Conservation (phyloP, 2,797 vertebrate genomes). For the Myotis findleyi region DNA sequence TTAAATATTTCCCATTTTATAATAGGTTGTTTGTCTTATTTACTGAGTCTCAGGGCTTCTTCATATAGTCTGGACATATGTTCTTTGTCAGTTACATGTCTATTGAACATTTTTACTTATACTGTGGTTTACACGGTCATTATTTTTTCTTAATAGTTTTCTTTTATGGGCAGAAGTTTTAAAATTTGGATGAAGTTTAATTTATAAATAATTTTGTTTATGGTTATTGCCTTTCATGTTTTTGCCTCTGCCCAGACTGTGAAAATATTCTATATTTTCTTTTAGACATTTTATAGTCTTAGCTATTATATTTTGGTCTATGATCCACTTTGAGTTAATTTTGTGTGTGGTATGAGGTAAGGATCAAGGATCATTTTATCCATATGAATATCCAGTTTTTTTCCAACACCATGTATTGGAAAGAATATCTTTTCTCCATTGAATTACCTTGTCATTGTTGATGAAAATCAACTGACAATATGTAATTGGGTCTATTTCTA, state of each 20-base stretch:
- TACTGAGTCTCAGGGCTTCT: neutral
- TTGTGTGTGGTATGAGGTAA: neutral
- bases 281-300: neutral
- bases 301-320: neutral
- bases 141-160: neutral
- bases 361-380: neutral
- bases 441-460: neutral
- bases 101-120: neutral
- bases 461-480: neutral
- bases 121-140: neutral
- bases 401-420: neutral
- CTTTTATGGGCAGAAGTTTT: neutral
- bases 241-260: neutral
- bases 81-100: neutral
- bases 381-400: neutral
- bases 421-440: constrained; percentile 2
- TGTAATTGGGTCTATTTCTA: neutral
- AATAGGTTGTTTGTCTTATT: neutral
- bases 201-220: constrained; percentile 6
- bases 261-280: constrained; percentile 13
- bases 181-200: constrained; percentile 8
- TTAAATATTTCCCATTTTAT: neutral
- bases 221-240: neutral
- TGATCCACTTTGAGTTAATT: neutral
- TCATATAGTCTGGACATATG: neutral